phyloP scores from a whole-genome alignment of 2,113 vertebrate genomes.

The Aspiorhynchus laticeps region DNA sequence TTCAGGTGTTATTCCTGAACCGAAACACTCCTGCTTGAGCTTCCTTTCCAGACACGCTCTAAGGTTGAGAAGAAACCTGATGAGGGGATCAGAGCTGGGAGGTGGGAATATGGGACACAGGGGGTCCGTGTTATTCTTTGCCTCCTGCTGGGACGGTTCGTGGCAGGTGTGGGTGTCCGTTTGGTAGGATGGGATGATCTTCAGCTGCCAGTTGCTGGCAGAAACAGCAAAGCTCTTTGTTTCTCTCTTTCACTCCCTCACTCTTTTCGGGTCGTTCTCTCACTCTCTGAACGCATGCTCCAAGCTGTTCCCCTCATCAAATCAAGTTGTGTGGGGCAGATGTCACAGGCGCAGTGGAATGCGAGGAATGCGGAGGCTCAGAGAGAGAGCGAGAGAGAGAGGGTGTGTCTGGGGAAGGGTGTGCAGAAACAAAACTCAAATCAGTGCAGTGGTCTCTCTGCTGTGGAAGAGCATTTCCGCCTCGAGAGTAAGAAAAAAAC shows the following conservation, averaged over 20 bases:
- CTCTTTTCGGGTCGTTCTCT: constrained; percentile 13
- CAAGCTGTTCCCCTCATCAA: constrained; percentile 68
- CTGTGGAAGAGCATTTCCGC: neutral
- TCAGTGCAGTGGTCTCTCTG: neutral
- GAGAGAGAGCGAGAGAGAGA: constrained; percentile 61
- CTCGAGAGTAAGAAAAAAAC: neutral
- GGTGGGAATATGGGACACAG: neutral
- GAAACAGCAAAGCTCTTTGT: constrained; percentile 75
- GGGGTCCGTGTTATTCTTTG: constrained; percentile 53
- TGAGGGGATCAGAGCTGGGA: neutral
- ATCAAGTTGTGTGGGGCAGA: constrained; percentile 80
- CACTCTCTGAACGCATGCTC: constrained; percentile 61
- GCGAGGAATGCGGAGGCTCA: constrained; percentile 78
- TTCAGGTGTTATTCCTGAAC: neutral
- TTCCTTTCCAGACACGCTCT: neutral
- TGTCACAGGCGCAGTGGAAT: constrained; percentile 80
- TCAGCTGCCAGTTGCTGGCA: constrained; percentile 79
- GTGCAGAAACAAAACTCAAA: constrained; percentile 15
- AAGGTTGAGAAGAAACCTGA: constrained; percentile 32
- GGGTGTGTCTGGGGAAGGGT: constrained; percentile 49
- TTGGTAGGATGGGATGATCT: constrained; percentile 57
- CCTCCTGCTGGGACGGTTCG: constrained; percentile 62
- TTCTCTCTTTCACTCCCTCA: constrained; percentile 20
- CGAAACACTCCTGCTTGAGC: neutral
- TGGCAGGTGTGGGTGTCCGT: constrained; percentile 75